Evolutionary conservation across 35 echinoderm and acorn worm species (phyloP), one percentile per base, ranked within the genome.

Genomic region (Heliocidaris erythrogramma): DNA sequence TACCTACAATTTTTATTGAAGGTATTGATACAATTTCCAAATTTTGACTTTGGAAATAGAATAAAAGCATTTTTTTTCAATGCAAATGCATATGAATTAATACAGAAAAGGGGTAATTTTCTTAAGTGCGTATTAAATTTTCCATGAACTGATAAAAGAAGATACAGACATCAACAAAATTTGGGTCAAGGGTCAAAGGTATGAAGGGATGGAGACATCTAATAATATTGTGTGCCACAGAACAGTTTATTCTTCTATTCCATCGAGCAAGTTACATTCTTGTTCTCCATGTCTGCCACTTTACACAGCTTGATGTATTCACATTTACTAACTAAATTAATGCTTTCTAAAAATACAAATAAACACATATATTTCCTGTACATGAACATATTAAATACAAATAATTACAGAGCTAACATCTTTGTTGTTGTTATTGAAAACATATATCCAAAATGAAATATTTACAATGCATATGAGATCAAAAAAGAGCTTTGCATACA

Each of bases 371-470:
- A 13, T 89, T 47, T 89, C 24, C 47, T 32, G 87, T 89, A 89
- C 87, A 89, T 18, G 17, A 89, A 89, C 47, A 32, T 89, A 24
- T 48, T 89, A 89, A 32, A 48, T 89, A 89, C 87, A 89, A 89
- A 89, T 89, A 89, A 89, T 89, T 89, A 89, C 87, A 89, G 87
- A 89, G 87, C 87, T 35, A 86, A 32, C 31, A 86, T 86, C 85
- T 42, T 42, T 86, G 85, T 30, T 89, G 30, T 89, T 9, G 31
- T 89, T 89, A 47, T 89, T 89, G 31, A 47, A 32, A 92, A 92
- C 91, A 92, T 92, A 92, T 92, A 92, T 92, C 91, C 91, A 92
- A 92, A 92, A 92, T 92, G 49, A 92, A 92, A 92, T 92, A 92
- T 92, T 16, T 92, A 92, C 91, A 92, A 59, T 92, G 91, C 91